Conservation (phyloP, 2,797 vertebrate genomes). For the Tragelaphus eurycerus region DNA sequence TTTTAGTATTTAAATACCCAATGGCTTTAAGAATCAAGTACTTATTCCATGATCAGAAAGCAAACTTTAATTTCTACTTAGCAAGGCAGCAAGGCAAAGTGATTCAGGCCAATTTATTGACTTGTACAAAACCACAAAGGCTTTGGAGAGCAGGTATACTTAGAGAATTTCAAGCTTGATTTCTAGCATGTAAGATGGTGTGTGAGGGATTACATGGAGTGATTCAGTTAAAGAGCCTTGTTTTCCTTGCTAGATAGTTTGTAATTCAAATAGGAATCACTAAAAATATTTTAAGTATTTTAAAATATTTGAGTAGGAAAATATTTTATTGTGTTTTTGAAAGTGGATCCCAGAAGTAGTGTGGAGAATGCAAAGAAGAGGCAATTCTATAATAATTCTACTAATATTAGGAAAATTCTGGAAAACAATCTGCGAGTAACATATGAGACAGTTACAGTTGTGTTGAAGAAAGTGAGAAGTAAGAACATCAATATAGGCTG, state of each 20-base stretch:
- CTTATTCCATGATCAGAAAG: background rate
- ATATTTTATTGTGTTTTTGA: background rate
- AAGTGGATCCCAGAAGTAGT: background rate
- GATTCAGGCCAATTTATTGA: background rate
- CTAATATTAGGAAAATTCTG: background rate
- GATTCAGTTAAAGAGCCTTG: background rate
- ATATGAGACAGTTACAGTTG: background rate
- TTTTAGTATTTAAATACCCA: background rate
- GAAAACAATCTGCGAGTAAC: background rate
- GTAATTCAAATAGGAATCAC: background rate
- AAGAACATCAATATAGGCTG: background rate
- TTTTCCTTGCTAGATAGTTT: background rate
- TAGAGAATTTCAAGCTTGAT: background rate
- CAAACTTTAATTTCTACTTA: conserved; percentile 12
- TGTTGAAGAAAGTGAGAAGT: background rate
- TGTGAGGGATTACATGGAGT: background rate
- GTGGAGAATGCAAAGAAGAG: background rate
- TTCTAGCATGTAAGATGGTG: background rate
- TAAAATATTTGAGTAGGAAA: background rate
- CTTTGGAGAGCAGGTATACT: background rate
- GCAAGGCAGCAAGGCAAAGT: background rate
- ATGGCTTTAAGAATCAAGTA: background rate
- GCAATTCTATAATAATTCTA: background rate
- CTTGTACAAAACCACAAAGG: background rate
- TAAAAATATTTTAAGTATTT: background rate